A percentile compares a stretch with the other conserved stretches of the same genome.
Conservation (phyloP, 1,140 invertebrate species). For the Bombyx mandarina region DNA sequence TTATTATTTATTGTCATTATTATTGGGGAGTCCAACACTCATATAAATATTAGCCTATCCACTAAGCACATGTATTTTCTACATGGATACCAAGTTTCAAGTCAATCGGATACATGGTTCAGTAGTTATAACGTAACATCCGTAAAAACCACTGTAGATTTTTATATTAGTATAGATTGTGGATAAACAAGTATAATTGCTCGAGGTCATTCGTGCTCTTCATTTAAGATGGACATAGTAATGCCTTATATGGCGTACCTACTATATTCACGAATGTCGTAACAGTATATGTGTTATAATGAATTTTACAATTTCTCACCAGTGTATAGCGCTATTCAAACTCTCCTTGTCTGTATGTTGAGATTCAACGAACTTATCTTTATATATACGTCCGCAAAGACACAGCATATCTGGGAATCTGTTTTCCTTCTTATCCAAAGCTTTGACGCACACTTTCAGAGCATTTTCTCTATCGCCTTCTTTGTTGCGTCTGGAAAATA, state of each 20-base stretch:
- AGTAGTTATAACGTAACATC: no score
- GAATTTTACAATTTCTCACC: conserved; percentile 68
- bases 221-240: neutral
- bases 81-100: no score
- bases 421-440: conserved; percentile 92
- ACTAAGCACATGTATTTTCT: no score
- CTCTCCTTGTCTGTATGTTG: conserved; percentile 91
- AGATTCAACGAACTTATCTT: conserved; percentile 98
- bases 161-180: no score
- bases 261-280: neutral
- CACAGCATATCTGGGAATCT: conserved; percentile 98
- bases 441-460: conserved; percentile 90
- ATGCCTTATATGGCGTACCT: neutral
- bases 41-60: no score
- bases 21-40: no score
- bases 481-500: conserved; percentile 84
- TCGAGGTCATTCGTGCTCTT: neutral
- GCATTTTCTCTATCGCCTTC: conserved; percentile 96
- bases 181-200: no score
- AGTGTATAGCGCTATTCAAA: conserved; percentile 93
- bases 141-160: no score
- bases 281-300: conserved; percentile 5
- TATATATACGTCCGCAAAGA: conserved; percentile 98
- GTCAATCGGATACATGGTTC: no score
- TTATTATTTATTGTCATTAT: no score